Conservation (phyloP, 2,113 vertebrate genomes). For the Podiceps cristatus region DNA sequence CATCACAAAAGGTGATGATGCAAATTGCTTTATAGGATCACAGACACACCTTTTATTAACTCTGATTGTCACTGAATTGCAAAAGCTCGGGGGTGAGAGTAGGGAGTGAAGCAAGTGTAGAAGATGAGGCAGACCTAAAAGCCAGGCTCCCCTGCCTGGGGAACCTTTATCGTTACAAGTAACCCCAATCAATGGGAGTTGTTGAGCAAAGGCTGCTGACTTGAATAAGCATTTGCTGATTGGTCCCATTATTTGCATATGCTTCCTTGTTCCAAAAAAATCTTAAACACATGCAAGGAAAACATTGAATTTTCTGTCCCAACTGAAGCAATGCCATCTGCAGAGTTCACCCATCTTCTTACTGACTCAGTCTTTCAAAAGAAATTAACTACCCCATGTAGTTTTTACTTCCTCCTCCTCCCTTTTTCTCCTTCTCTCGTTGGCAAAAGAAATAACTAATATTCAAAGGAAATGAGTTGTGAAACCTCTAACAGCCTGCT, state of each 20-base stretch:
- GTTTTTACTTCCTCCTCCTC: conserved; percentile 25
- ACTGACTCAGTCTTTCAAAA: not conserved
- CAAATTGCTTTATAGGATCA: conserved; percentile 45
- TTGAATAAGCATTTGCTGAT: not conserved
- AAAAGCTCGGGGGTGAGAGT: not conserved
- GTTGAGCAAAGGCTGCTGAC: not conserved
- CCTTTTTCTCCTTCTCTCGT: not conserved
- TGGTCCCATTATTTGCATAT: not conserved
- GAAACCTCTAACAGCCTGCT: conserved; percentile 35
- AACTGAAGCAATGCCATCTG: not conserved
- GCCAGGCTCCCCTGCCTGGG: not conserved
- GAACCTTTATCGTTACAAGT: not conserved
- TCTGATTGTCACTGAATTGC: conserved; percentile 49
- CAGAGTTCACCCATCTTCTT: not conserved
- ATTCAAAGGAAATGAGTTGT: conserved; percentile 13
- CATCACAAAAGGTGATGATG: conserved; percentile 52
- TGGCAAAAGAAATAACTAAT: conserved; percentile 23
- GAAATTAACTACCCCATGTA: not conserved
- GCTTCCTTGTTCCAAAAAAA: not conserved
- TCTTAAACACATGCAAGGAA: not conserved
- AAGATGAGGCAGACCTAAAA: not conserved
- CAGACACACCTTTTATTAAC: conserved; percentile 56
- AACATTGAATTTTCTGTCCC: not conserved
- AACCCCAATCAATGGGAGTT: not conserved
- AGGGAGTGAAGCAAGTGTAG: not conserved